Evolutionary conservation across 1,140 invertebrate genomes (phyloP).

Genomic region (Apis florea): DNA sequence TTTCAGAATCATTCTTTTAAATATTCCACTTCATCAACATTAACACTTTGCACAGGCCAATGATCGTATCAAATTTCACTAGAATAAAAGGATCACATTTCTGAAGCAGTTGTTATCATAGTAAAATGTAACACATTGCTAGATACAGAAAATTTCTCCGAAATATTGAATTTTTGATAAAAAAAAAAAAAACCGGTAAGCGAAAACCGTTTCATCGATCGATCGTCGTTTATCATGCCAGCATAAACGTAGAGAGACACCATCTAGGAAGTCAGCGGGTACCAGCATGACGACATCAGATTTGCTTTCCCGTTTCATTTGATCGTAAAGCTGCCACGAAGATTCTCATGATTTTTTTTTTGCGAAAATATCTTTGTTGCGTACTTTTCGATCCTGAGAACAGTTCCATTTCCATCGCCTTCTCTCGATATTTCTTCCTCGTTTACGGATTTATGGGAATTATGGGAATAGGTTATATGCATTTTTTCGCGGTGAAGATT

Average conservation of each 20-base stretch:
- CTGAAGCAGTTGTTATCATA: background rate
- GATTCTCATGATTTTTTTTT: conserved; percentile 34
- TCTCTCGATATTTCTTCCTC: background rate
- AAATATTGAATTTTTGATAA: background rate
- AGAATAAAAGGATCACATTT: no score
- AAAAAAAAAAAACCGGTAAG: background rate
- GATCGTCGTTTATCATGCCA: conserved; percentile 52
- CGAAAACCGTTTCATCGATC: conserved; percentile 45
- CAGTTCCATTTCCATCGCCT: background rate
- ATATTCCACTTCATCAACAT: no score
- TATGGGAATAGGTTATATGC: no score
- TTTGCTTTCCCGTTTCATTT: conserved; percentile 42
- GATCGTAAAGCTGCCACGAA: conserved; percentile 37
- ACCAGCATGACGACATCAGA: conserved; percentile 55
- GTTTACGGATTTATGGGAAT: conserved; percentile 30
- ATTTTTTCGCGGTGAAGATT: conserved; percentile 25
- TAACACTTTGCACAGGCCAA: no score
- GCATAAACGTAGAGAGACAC: conserved; percentile 29
- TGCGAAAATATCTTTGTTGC: conserved; percentile 5
- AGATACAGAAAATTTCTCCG: background rate
- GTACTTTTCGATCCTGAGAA: conserved; percentile 37
- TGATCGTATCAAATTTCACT: no score
- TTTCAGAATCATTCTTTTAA: no score
- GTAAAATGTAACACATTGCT: background rate
- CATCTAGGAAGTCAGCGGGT: conserved; percentile 59